Evolutionary conservation across 2,888 invertebrate species (phyloP).

Genomic region (Cabera pusaria): DNA sequence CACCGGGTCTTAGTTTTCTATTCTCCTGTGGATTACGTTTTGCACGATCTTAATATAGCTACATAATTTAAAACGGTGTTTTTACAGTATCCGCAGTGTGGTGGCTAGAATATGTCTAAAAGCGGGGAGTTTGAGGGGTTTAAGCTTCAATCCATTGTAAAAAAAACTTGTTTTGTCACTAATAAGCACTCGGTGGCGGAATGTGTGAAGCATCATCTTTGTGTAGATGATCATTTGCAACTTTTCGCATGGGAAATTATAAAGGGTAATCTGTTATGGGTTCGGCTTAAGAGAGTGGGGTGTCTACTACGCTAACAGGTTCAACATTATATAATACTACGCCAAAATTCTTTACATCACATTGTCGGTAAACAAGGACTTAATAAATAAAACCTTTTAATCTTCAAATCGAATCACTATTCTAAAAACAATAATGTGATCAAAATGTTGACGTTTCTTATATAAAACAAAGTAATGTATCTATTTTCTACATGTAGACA

Average conservation of each 20-base stretch:
- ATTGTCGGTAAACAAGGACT: neutral
- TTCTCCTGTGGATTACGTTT: conserved; percentile 87
- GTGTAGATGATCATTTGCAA: conserved; percentile 59
- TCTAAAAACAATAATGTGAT: conserved; percentile 27
- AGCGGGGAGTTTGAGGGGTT: conserved; percentile 71
- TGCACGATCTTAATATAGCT: conserved; percentile 76
- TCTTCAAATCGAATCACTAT: neutral
- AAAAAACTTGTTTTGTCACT: conserved; percentile 54
- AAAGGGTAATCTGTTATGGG: conserved; percentile 70
- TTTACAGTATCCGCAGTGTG: conserved; percentile 52
- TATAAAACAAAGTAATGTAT: conserved; percentile 20
- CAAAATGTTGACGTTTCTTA: conserved; percentile 40
- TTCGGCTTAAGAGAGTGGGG: conserved; percentile 81
- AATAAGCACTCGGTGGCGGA: conserved; percentile 60
- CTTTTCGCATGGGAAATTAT: conserved; percentile 50
- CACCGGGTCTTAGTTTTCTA: conserved; percentile 97
- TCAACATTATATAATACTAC: conserved; percentile 42
- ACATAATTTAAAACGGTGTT: conserved; percentile 53
- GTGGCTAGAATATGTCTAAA: conserved; percentile 56
- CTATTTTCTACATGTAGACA: conserved; percentile 38
- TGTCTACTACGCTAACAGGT: conserved; percentile 63
- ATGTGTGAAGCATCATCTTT: conserved; percentile 61
- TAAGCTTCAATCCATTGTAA: conserved; percentile 62
- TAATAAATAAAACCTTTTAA: no score
- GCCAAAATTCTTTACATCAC: conserved; percentile 38